phyloP scores from a whole-genome alignment of 1,140 invertebrate genomes.

The Aphelenchoides besseyi region DNA sequence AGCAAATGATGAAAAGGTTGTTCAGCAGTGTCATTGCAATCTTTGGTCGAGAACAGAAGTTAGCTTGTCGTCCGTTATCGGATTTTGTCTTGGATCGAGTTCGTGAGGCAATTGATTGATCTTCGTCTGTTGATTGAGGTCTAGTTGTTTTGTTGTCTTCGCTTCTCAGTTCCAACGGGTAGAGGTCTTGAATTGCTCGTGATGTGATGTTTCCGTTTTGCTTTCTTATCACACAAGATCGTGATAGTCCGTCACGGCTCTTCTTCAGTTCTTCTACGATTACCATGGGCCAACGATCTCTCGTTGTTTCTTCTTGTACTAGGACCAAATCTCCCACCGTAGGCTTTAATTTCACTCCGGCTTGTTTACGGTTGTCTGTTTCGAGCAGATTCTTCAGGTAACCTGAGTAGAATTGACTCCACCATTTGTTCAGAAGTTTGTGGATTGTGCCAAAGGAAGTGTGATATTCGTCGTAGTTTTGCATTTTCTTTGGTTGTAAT shows the following conservation, averaged over 20 bases:
- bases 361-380: not conserved
- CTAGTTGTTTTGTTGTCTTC: not conserved
- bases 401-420: not conserved
- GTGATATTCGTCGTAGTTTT: not conserved
- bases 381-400: not conserved
- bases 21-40: not conserved
- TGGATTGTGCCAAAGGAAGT: not conserved
- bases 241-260: not conserved
- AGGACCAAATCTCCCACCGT: constrained; percentile 10
- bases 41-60: not conserved
- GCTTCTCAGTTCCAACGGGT: not conserved
- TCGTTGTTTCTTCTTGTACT: not conserved
- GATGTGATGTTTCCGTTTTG: constrained; percentile 1
- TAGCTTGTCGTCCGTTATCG: not conserved
- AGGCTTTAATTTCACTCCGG: constrained; percentile 2
- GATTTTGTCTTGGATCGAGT: not conserved
- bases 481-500: not conserved
- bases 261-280: not conserved
- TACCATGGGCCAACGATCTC: not conserved
- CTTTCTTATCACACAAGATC: not conserved
- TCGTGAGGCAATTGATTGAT: not conserved
- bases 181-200: not conserved
- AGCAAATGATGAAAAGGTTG: not conserved
- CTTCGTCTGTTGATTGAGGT: not conserved
- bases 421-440: not conserved